Base-by-base conservation (phyloP, 2,113 vertebrate genomes). In the Otocyon megalotis region DNA sequence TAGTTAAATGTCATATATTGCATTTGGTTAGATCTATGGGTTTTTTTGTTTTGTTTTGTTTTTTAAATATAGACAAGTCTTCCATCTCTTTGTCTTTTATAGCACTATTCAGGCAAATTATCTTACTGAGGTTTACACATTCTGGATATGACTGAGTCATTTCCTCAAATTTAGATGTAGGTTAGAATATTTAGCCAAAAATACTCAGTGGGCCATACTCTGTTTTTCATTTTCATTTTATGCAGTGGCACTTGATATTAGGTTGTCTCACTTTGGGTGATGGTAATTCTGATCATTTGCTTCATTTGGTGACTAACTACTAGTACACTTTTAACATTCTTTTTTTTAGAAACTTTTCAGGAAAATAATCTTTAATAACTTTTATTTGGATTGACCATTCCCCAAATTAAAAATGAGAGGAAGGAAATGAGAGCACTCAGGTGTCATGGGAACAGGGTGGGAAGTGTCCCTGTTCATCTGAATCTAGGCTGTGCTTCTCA, bases 141-240 rank as follows among this genome's bases (percentile, higher is more conserved):
- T 58, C 22, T 79, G 72, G 20, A 58, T 93, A 74, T 93, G 17
- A 74, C 32, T 76, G 56, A 94, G 11, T 86, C 81, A 54, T 94
- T 79, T 79, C 50, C 54, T 69, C 50, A 9, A 54, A 32, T 48
- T 95, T 94, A 65, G 62, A n/a, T 62, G 71, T 77, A 80, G 43
- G 20, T 50, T 82, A n/a, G 58, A 62, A 63, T 10, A 8, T 13
- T 60, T 88, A 63, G 30, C 88, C 28, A 32, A 56, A 50, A 77
- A 12, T 28, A 16, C 22, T 65, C n/a, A 82, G 19, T 14, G 72
- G 56, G 8, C 16, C 50, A 14, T n/a, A 43, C 22, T n/a, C 0
- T 32, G 0, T 63, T 53, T 90, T 79, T 17, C 32, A 24, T 92
- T 86, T 94, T 67, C 19, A 37, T 35, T 69, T 84, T 4, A 11